Percentiles rank a stretch among this genome's conserved stretches.
These are phyloP conservation scores for Cheilosia vernalis DNA, from an alignment of 2,888 invertebrate species.

Conservation along the genomic window DNA sequence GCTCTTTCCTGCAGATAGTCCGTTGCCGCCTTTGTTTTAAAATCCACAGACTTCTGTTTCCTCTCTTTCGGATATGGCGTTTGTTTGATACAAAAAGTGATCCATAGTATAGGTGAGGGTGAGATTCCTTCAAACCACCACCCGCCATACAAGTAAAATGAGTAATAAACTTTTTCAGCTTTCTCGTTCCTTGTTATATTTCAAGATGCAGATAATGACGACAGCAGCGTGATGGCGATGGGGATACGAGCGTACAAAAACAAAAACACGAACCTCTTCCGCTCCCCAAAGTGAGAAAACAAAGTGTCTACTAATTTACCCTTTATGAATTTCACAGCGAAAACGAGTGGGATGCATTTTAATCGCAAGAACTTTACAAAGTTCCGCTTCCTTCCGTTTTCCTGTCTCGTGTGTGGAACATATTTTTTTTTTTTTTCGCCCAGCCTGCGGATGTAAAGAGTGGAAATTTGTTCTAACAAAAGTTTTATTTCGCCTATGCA, in stretches of 20 bases:
- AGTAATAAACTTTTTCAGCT: constrained; percentile 64
- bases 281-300: constrained; percentile 51
- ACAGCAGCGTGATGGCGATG: not conserved
- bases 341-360: constrained; percentile 32
- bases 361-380: constrained; percentile 35
- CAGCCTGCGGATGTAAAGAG: constrained; percentile 42
- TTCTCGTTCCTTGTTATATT: constrained; percentile 42
- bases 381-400: not conserved
- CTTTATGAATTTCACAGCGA: constrained; percentile 53
- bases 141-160: constrained; percentile 51
- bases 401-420: constrained; percentile 13
- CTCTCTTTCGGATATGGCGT: constrained; percentile 22
- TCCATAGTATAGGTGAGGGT: constrained; percentile 1
- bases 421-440: constrained; percentile 17
- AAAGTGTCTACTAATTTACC: constrained; percentile 66
- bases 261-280: not conserved
- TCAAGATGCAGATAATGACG: constrained; percentile 51
- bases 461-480: constrained; percentile 62
- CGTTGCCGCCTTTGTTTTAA: constrained; percentile 21
- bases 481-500: constrained; percentile 37
- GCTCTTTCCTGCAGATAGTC: constrained; percentile 24
- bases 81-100: constrained; percentile 21
- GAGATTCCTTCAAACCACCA: constrained; percentile 8
- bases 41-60: constrained; percentile 4
- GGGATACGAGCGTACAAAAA: not conserved